Base-by-base conservation (phyloP, 2,797 vertebrate species). In the Gymnodraco acuticeps region DNA sequence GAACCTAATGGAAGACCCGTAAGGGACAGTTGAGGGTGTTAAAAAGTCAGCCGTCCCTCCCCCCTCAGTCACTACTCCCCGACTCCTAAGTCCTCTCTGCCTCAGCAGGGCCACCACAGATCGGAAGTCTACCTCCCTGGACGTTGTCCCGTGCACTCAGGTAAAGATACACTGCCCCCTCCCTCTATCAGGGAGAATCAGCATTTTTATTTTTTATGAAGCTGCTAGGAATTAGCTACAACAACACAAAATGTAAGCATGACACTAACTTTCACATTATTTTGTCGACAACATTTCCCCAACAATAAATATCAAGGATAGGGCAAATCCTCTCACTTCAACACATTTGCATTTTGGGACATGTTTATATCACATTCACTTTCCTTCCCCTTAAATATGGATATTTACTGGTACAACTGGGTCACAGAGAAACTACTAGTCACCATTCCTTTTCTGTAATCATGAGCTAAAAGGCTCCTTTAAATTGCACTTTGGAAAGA, bases 1-100 rank as follows among this genome's bases (percentile, higher is more conserved):
- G 97, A 95, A 98, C 98, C 98, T 99, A 97, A 94, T 96, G 96
- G 96, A 96, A 95, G 93, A 95, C 93, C 94, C 95, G 95, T 93
- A 95, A 92, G 94, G 93, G 93, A 95, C 92, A 95, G 94, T 95
- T 95, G 93, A 94, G 90, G 93, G 89, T 89, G 90, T 94, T 93
- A 94, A 91, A 93, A 92, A 93, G 88, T 74, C 90, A 91, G 73
- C 4, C 27, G 89, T 89, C 79, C 89, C 70, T 87, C 83, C 88
- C 87, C 90, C 88, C 88, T 88, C 87, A 94, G 87, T 88, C 89
- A 83, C 77, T 91, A 89, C 86, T 87, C 89, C 86, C 86, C 84
- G 76, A 59, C 64, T 82, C 80, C 81, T 85, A 82, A 77, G 87
- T 91, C 87, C 87, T 89, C 85, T 82, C 84, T 93, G 90, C 90